Conservation (phyloP, 2,113 vertebrate genomes). For the Daubentonia madagascariensis region DNA sequence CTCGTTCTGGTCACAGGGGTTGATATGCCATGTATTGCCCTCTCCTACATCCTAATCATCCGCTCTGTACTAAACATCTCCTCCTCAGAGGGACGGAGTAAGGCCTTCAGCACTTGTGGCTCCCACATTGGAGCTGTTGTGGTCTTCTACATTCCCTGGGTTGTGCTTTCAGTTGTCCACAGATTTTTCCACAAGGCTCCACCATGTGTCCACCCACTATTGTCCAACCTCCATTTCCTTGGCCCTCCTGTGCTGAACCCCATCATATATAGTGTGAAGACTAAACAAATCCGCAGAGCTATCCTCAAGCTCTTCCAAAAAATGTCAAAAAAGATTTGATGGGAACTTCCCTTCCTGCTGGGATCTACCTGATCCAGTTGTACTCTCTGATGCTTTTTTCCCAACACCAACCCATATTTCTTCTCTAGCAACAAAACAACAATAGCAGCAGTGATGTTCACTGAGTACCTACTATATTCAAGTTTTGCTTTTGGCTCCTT, state of each 20-base stretch:
- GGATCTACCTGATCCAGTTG: not conserved
- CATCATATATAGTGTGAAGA: conserved; percentile 38
- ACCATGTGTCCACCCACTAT: not conserved
- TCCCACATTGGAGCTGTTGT: not conserved
- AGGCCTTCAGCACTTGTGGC: not conserved
- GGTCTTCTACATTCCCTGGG: not conserved
- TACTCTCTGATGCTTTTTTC: not conserved
- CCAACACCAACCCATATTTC: not conserved
- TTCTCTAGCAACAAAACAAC: not conserved
- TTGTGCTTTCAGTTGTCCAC: not conserved
- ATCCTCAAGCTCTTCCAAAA: not conserved
- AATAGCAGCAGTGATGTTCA: not conserved
- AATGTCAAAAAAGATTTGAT: not conserved
- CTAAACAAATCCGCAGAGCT: not conserved
- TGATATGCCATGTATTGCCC: not conserved
- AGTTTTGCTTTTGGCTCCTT: not conserved
- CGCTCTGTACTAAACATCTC: not conserved
- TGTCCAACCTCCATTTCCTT: not conserved
- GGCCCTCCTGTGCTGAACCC: conserved; percentile 36
- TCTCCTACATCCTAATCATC: not conserved
- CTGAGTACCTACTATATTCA: not conserved
- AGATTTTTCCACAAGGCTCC: not conserved
- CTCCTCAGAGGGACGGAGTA: not conserved
- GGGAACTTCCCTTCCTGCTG: not conserved
- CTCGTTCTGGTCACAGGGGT: not conserved